A percentile compares a stretch with the other conserved stretches of the same genome.
Conservation (phyloP, 2,113 vertebrate genomes). For the Tyrannus savana region DNA sequence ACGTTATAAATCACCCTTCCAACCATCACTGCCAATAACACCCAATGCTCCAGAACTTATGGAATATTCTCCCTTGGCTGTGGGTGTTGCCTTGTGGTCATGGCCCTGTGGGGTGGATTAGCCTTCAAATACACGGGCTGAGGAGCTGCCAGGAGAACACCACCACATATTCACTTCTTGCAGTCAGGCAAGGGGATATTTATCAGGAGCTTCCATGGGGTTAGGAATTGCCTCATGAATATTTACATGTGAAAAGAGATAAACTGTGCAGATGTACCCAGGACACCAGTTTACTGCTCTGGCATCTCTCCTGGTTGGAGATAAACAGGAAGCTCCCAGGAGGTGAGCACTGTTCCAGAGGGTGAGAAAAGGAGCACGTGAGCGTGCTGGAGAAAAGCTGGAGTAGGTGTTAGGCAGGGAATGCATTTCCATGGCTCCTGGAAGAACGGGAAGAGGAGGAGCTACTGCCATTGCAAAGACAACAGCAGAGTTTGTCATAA, state of each 20-base stretch:
- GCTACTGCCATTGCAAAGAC: neutral
- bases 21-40: conserved; percentile 26
- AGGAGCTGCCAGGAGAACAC: neutral
- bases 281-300: neutral
- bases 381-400: neutral
- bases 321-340: conserved; percentile 30
- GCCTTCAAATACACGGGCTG: neutral
- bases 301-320: neutral
- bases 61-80: conserved; percentile 15
- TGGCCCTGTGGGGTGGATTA: conserved; percentile 15
- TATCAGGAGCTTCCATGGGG: conserved; percentile 11
- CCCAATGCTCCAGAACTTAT: neutral
- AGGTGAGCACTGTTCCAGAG: neutral
- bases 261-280: conserved; percentile 22
- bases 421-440: neutral
- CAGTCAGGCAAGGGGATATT: neutral
- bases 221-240: conserved; percentile 25
- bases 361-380: neutral
- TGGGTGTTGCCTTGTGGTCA: conserved; percentile 28
- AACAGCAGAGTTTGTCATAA: neutral
- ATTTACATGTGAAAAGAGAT: conserved; percentile 22
- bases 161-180: neutral
- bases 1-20: conserved; percentile 33
- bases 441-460: neutral
- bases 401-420: neutral